Percentiles rank a stretch among this genome's conserved stretches.
These are phyloP conservation scores for Apeira syringaria DNA, from an alignment of 2,888 invertebrate genomes.

Conservation along the genomic window DNA sequence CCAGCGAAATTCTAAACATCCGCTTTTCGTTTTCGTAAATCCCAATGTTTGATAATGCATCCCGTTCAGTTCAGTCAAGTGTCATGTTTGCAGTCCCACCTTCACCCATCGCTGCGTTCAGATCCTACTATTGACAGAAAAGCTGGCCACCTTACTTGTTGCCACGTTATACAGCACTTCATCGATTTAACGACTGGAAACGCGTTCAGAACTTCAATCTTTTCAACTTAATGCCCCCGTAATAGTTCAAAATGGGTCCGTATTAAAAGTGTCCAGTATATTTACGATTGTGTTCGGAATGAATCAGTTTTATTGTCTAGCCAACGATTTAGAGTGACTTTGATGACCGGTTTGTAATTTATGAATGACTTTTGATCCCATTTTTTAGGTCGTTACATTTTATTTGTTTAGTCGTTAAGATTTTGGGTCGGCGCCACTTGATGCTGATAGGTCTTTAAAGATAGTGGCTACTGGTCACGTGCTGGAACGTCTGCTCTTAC, in stretches of 20 bases:
- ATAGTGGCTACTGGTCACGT: slow-evolving; percentile 1
- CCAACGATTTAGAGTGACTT: slow-evolving; percentile 59
- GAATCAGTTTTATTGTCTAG: slow-evolving; percentile 70
- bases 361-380: slow-evolving; percentile 64
- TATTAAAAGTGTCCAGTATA: slow-evolving; percentile 70
- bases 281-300: slow-evolving; percentile 61
- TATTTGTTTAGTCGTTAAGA: slow-evolving; percentile 51
- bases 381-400: slow-evolving; percentile 60
- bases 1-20: too few relatives aligned
- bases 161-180: slow-evolving; percentile 48
- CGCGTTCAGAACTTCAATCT: slow-evolving; percentile 52
- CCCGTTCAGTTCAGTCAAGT: too few relatives aligned
- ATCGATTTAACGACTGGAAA: slow-evolving; percentile 50
- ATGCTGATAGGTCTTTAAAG: slow-evolving; percentile 21
- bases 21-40: too few relatives aligned
- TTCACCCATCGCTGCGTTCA: too few relatives aligned
- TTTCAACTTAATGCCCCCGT: slow-evolving; percentile 62
- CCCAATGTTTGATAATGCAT: too few relatives aligned
- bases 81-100: too few relatives aligned
- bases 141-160: slow-evolving; percentile 43
- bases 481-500: too few relatives aligned
- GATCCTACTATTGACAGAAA: neutral
- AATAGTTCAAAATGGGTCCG: slow-evolving; percentile 75
- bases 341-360: slow-evolving; percentile 64
- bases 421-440: slow-evolving; percentile 46